A percentile compares a stretch with the other conserved stretches of the same genome.
Evolutionary conservation across 2,113 vertebrate species (phyloP).

Genomic region (Ginglymostoma cirratum): DNA sequence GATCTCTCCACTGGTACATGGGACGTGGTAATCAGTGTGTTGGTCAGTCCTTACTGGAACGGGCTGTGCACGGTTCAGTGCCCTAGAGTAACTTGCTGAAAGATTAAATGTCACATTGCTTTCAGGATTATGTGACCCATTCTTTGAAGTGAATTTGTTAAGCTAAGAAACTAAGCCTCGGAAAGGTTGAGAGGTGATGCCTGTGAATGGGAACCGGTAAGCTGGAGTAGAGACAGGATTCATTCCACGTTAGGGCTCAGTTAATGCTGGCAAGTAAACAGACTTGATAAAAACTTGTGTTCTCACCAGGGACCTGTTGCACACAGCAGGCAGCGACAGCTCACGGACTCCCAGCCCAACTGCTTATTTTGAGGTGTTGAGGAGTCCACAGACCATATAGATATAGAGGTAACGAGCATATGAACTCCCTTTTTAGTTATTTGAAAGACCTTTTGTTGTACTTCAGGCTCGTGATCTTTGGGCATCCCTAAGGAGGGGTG

Average conservation of each 20-base stretch:
- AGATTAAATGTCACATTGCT: background rate
- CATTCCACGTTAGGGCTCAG: background rate
- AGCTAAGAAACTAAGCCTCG: background rate
- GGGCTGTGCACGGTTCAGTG: background rate
- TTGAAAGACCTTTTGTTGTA: too few species aligned
- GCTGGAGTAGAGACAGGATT: background rate
- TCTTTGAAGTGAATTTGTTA: background rate
- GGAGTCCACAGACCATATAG: too few species aligned
- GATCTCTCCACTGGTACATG: too few species aligned
- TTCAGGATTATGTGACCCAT: background rate
- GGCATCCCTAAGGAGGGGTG: too few species aligned
- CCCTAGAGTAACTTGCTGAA: background rate
- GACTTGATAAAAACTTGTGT: background rate
- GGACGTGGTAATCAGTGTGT: background rate
- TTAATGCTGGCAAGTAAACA: background rate
- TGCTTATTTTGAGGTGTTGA: too few species aligned
- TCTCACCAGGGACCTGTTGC: background rate
- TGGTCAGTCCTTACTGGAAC: background rate
- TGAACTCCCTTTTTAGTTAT: too few species aligned
- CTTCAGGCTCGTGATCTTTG: too few species aligned
- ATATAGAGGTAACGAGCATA: too few species aligned
- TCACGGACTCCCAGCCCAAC: too few species aligned
- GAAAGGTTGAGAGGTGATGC: background rate
- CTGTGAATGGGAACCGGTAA: background rate
- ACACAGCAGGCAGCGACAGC: background rate